phyloP scores from a whole-genome alignment of 2,797 vertebrate species.

The Falco concolor region DNA sequence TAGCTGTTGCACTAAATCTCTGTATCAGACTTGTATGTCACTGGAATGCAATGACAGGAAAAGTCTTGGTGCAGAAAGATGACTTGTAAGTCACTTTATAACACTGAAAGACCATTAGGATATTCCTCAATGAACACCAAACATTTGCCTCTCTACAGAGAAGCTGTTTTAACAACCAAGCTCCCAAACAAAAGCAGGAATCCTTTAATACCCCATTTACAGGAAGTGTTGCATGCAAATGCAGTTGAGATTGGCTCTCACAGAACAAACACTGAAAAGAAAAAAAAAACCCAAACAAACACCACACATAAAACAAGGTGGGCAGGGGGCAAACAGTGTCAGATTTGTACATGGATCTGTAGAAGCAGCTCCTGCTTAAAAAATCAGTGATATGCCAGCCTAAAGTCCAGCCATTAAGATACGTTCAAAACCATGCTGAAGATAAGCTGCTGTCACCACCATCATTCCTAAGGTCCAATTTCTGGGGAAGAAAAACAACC shows the following conservation, averaged over 20 bases:
- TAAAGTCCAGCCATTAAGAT: background rate
- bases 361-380: background rate
- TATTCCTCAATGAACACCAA: background rate
- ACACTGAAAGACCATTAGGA: background rate
- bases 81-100: background rate
- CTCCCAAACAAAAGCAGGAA: background rate
- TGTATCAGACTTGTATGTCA: background rate
- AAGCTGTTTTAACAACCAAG: accelerated
- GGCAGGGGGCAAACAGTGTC: background rate
- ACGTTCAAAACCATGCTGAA: background rate
- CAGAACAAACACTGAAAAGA: background rate
- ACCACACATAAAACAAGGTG: too few species aligned
- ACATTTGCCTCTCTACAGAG: background rate
- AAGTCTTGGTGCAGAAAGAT: background rate
- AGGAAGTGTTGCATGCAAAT: background rate
- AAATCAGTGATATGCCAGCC: accelerated
- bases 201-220: accelerated
- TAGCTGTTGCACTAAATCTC: background rate
- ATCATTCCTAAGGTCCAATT: background rate
- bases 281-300: too few species aligned
- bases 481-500: too few species aligned
- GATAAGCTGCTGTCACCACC: background rate
- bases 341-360: background rate
- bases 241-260: accelerated
- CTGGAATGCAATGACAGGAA: accelerated